A percentile compares a stretch with the other conserved stretches of the same genome.
phyloP scores from a whole-genome alignment of 1,140 invertebrate genomes.

The Melipona quadrifasciata region DNA sequence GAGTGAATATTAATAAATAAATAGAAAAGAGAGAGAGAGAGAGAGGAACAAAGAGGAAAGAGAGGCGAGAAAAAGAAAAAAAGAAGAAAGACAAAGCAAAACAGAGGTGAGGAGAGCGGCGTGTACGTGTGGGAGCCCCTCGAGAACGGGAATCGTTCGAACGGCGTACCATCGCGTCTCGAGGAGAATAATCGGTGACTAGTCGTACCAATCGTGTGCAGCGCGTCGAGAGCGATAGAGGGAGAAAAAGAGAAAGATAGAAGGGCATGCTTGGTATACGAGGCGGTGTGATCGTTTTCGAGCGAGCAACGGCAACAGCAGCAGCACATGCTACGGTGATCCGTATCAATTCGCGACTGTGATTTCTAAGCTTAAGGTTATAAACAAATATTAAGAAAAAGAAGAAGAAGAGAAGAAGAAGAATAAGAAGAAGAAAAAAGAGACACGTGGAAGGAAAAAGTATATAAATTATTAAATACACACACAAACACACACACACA shows the following conservation, averaged over 20 bases:
- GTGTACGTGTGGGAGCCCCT: background rate
- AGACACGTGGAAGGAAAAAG: background rate
- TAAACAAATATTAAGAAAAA: conserved; percentile 44
- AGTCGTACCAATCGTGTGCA: conserved; percentile 40
- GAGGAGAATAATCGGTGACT: conserved; percentile 29
- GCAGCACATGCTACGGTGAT: conserved; percentile 50
- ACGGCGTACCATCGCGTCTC: background rate
- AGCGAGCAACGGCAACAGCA: conserved; percentile 33
- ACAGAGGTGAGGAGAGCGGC: background rate
- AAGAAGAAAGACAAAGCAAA: background rate
- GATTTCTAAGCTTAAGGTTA: conserved; percentile 72
- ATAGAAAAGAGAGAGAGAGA: background rate
- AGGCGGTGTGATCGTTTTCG: conserved; percentile 24
- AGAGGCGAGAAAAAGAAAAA: background rate
- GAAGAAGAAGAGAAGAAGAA: background rate
- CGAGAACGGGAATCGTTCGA: background rate
- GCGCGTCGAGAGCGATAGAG: background rate
- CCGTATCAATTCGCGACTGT: conserved; percentile 73
- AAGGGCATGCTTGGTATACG: conserved; percentile 19
- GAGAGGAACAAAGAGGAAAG: background rate
- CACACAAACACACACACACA: background rate
- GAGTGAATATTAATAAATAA: conserved; percentile 19
- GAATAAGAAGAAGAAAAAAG: background rate
- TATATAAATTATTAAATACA: conserved; percentile 4
- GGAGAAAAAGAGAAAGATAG: background rate